Evolutionary conservation across 2,113 vertebrate species (phyloP), one percentile per base, ranked within the genome.

Genomic region (Periophthalmus modestus): DNA sequence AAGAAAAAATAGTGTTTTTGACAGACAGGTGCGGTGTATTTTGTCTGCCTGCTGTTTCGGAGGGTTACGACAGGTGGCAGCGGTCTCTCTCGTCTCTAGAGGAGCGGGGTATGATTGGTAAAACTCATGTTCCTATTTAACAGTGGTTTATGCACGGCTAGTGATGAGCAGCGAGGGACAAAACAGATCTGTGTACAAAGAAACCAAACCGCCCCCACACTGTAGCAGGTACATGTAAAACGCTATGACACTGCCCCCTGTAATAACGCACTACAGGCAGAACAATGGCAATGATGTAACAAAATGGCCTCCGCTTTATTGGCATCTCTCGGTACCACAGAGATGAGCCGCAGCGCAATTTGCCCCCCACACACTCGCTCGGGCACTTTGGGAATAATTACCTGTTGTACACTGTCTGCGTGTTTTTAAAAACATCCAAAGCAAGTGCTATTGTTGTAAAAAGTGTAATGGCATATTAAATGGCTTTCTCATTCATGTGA

Each of bases 31-130:
- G 83, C 3, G n/a, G 9, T 34, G 50, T 74, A 28, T 62, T 68
- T 19, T 11, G 46, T 46, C 36, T 72, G 62, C 85, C 87, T 80
- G 88, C 87, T 90, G 88, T 78, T 89, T 82, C 36, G 3, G 63
- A 47, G 73, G 90, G 90, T 89, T 77, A 81, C 86, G 88, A 89
- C 90, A 92, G 93, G 91, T 90, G 91, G 88, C 73, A 68, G 85
- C 78, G 75, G 79, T 80, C 81, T 81, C 78, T 82, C 68, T 47
- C 12, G 43, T 78, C 84, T 89, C 84, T 12, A 54, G 74, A 82
- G 85, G 73, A 83, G 72, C 28, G 50, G 63, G 14, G 73, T 80
- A 90, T 89, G 87, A 91, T 75, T 66, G 73, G 73, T 52, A 82
- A 62, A 88, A 91, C 87, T 84, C 76, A 12, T 84, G 85, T 83